Percentiles rank a stretch among this genome's conserved stretches.
These are phyloP conservation scores for Argyresthia goedartella DNA, from an alignment of 2,888 invertebrate species.

Conservation along the genomic window DNA sequence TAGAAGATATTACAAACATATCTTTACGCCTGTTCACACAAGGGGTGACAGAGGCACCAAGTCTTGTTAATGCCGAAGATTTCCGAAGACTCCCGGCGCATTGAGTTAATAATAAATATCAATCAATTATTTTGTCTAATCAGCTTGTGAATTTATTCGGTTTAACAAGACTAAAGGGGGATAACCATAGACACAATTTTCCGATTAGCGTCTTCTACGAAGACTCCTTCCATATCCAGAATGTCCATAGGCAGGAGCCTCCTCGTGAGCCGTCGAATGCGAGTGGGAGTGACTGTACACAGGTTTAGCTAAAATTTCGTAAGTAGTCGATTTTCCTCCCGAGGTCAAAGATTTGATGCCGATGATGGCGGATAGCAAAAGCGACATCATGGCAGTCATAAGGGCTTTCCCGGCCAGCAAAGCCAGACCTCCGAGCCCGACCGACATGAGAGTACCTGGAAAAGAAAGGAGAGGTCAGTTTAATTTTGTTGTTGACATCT, in stretches of 20 bases:
- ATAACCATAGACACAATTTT: no score
- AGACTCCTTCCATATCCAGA: constrained; percentile 64
- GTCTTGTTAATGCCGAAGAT: no score
- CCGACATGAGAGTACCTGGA: constrained; percentile 78
- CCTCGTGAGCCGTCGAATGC: constrained; percentile 73
- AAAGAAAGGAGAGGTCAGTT: background rate
- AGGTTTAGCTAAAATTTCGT: constrained; percentile 88
- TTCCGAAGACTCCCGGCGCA: no score
- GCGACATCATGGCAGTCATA: constrained; percentile 85
- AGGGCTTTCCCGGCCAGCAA: constrained; percentile 86
- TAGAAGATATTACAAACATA: no score
- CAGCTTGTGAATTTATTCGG: no score
- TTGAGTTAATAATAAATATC: no score
- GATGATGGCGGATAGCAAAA: constrained; percentile 81
- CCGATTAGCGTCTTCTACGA: no score
- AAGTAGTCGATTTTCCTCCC: constrained; percentile 82
- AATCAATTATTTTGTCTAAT: no score
- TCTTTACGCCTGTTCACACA: no score
- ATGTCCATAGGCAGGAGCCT: constrained; percentile 66
- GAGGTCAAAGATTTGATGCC: constrained; percentile 80
- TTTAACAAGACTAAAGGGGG: no score
- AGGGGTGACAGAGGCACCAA: no score
- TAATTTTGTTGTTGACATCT: background rate
- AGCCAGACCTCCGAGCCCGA: constrained; percentile 82
- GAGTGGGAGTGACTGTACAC: constrained; percentile 77